Conservation (phyloP, 2,113 vertebrate species). For the Oreochromis spilurus region DNA sequence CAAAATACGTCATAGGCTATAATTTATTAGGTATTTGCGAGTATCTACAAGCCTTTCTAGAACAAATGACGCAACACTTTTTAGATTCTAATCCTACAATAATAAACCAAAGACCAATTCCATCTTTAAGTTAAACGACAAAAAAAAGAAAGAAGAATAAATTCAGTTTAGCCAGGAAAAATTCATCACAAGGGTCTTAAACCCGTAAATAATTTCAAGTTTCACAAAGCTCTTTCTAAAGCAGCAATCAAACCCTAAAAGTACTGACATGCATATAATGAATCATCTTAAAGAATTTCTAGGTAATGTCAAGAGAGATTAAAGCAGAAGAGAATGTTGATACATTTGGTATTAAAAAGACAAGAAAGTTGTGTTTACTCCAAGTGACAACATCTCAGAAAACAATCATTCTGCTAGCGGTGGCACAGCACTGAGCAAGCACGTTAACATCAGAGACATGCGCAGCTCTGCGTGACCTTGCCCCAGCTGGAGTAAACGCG, state of each 20-base stretch:
- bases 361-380: not conserved
- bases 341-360: not conserved
- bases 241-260: not conserved
- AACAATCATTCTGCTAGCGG: not conserved
- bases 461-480: not conserved
- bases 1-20: not conserved
- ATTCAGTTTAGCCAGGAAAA: not conserved
- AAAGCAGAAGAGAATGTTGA: not conserved
- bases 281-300: not conserved
- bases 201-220: not conserved
- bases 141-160: not conserved
- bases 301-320: not conserved
- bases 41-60: not conserved
- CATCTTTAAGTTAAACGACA: not conserved
- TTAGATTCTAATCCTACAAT: not conserved
- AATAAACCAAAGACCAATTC: not conserved
- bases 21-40: not conserved
- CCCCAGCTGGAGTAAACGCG: conserved; percentile 12
- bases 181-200: not conserved
- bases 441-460: not conserved
- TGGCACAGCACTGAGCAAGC: not conserved
- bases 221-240: not conserved
- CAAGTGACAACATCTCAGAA: not conserved
- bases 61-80: not conserved
- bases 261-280: not conserved